These are phyloP conservation scores for Chelon labrosus DNA, from an alignment of 2,797 vertebrate genomes.

Conservation along the genomic window DNA sequence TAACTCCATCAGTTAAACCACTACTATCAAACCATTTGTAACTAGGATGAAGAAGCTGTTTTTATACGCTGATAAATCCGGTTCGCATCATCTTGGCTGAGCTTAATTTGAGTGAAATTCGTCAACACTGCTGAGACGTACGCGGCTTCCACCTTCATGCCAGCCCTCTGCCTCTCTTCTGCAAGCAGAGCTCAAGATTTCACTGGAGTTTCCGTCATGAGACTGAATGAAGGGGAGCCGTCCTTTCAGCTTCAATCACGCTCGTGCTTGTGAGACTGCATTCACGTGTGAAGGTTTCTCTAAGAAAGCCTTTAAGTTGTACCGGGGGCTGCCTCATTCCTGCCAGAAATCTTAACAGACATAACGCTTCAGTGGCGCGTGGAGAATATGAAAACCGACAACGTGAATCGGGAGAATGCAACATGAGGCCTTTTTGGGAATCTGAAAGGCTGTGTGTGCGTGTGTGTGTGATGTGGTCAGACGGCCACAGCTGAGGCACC, in stretches of 20 bases:
- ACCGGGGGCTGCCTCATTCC: constrained; percentile 35
- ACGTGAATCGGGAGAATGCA: constrained; percentile 67
- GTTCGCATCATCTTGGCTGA: neutral
- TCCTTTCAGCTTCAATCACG: constrained; percentile 65
- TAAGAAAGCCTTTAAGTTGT: constrained; percentile 54
- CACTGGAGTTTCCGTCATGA: constrained; percentile 65
- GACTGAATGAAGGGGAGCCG: constrained; percentile 41
- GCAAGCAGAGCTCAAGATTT: constrained; percentile 16
- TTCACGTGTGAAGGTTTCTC: constrained; percentile 63
- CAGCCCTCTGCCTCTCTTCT: constrained; percentile 14
- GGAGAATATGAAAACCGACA: constrained; percentile 80
- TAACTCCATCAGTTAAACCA: too few species aligned
- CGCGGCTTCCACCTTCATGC: neutral
- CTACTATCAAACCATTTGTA: too few species aligned
- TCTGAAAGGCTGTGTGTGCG: constrained; percentile 55
- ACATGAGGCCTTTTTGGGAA: constrained; percentile 52
- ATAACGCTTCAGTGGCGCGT: constrained; percentile 78
- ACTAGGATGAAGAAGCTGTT: neutral
- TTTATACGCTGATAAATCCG: neutral
- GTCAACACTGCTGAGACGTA: neutral
- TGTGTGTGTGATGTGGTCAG: constrained; percentile 72
- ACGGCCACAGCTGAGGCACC: constrained; percentile 78
- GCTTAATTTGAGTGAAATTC: neutral
- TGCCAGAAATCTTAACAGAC: constrained; percentile 44
- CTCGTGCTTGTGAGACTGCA: constrained; percentile 47